Conservation (phyloP, 1,140 invertebrate species). For the Acyrthosiphon pisum region DNA sequence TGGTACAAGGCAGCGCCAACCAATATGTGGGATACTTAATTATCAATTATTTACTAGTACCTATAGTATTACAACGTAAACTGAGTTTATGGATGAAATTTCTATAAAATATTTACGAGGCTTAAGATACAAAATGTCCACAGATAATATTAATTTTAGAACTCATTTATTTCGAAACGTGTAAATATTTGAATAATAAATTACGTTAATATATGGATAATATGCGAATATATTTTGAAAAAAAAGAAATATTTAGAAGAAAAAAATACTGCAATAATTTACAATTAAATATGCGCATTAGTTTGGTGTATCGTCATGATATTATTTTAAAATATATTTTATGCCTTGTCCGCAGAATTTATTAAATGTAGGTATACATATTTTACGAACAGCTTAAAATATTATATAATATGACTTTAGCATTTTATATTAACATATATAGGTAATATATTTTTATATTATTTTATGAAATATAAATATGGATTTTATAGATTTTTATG, state of each 20-base stretch:
- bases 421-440: neutral
- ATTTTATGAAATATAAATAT: neutral
- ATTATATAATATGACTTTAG: neutral
- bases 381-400: neutral
- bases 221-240: neutral
- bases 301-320: neutral
- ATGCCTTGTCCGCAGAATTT: neutral
- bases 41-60: neutral
- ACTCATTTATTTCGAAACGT: neutral
- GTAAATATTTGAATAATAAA: conserved; percentile 26
- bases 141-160: neutral
- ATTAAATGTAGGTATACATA: conserved; percentile 12
- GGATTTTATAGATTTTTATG: conserved; percentile 22
- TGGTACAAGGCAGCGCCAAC: neutral
- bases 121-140: neutral
- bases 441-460: neutral
- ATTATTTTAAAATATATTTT: conserved; percentile 21
- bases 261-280: neutral
- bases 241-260: neutral
- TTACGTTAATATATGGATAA: neutral
- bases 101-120: conserved; percentile 8
- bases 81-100: neutral
- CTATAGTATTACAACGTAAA: neutral
- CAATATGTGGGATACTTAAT: neutral
- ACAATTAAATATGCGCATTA: conserved; percentile 1